Base-by-base conservation (phyloP, 2,888 invertebrate species). In the Achlya flavicornis region DNA sequence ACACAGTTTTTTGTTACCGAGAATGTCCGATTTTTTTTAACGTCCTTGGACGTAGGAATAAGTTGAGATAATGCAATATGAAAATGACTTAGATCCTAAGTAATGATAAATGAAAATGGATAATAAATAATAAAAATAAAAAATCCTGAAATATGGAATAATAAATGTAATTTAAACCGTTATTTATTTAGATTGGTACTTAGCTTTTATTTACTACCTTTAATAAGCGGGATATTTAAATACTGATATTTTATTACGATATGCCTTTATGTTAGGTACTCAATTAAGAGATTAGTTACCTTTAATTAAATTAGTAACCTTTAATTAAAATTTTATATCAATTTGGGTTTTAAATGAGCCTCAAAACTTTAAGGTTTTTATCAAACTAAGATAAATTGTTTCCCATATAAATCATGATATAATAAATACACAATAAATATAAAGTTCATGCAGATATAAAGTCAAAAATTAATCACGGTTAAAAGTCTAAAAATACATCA, bases 221-320 rank as follows among this genome's bases (percentile, higher is more conserved):
- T 14, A 35, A 33, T n/a, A 32, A 32, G 12, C n/a, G n/a, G n/a
- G n/a, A n/a, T 41, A 38, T 26, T 19, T n/a, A 60, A 60, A 41
- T 60, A 60, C 41, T 60, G 60, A 60, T 60, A 60, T 60, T 41
- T 41, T 7, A 11, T 43, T 14, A 43, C 41, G 60, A 48, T 64
- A 64, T 38, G 60, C 60, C 5, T 43, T n/a, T 19, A 38, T 10
- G 19, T 19, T 26, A 26, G 16, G 41, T 16, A 48, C 19, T 41
- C 38, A 59, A 38, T 19, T 38, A 11, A 8, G 38, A 41, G 59
- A 38, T 19, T 32, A 48, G 26, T 26, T 26, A 6, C 10, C 16
- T 48, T 48, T 10, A 5, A 7, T 4, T 16, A 4, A 7, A 48
- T n/a, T n/a, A n/a, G 16, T 16, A 48, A 2, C n/a, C 16, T 48